phyloP scores from a whole-genome alignment of 2,888 invertebrate genomes.

The Acanthosoma haemorrhoidale region DNA sequence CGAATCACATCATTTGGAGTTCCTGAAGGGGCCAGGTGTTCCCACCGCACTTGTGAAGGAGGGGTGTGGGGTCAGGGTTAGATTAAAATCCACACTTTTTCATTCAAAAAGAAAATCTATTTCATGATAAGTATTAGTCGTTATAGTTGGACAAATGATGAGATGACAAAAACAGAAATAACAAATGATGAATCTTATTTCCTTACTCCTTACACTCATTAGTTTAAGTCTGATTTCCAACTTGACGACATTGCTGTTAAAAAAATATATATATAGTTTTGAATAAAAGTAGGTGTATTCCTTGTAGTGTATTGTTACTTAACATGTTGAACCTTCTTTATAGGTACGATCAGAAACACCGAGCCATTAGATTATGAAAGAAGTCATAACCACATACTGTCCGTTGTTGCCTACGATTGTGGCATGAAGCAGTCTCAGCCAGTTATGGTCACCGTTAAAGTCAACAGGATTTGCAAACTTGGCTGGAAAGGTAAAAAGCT shows the following conservation, averaged over 20 bases:
- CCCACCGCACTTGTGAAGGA: no score
- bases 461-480: constrained; percentile 71
- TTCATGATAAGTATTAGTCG: no score
- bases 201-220: constrained; percentile 10
- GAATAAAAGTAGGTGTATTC: background rate
- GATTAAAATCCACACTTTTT: no score
- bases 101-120: no score
- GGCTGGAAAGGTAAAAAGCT: constrained; percentile 73
- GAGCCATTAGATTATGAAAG: constrained; percentile 87
- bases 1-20: no score
- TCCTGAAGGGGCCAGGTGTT: no score
- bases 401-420: constrained; percentile 95
- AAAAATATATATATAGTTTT: no score
- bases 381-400: constrained; percentile 92
- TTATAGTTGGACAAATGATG: background rate
- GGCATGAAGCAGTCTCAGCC: constrained; percentile 91
- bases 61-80: no score
- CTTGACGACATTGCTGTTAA: no score
- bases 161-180: background rate
- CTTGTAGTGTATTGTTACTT: background rate
- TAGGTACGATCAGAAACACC: constrained; percentile 84
- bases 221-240: constrained; percentile 14
- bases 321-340: constrained; percentile 33
- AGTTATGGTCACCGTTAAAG: constrained; percentile 93
- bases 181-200: background rate